Evolutionary conservation across 2,797 vertebrate genomes (phyloP).

Genomic region (Acrossocheilus fasciatus): DNA sequence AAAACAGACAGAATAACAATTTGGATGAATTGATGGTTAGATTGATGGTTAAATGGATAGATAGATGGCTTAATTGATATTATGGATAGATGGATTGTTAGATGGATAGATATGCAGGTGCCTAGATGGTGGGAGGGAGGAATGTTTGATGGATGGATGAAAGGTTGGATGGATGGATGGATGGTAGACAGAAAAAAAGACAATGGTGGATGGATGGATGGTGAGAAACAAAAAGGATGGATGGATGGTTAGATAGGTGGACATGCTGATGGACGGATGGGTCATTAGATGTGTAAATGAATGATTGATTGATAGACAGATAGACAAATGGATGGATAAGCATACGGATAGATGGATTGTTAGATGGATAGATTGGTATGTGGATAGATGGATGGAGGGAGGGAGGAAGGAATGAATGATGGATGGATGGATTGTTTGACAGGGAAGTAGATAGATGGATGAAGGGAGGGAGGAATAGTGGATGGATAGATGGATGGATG

Average conservation of each 20-base stretch:
- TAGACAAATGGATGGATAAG: not conserved
- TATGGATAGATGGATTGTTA: not conserved
- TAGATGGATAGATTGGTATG: not conserved
- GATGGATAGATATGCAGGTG: too few species aligned
- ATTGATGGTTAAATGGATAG: not conserved
- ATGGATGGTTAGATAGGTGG: too few species aligned
- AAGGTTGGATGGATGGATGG: too few species aligned
- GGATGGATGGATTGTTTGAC: not conserved
- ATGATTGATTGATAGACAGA: not conserved
- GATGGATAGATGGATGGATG: not conserved
- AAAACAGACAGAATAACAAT: too few species aligned
- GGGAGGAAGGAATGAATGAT: accelerated
- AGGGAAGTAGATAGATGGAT: too few species aligned
- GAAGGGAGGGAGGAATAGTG: not conserved
- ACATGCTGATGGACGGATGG: not conserved
- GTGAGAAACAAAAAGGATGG: too few species aligned
- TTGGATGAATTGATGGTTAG: not conserved
- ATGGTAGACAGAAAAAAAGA: too few species aligned
- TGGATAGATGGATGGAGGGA: too few species aligned
- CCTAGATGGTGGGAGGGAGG: too few species aligned
- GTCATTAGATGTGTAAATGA: too few species aligned
- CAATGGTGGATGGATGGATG: too few species aligned
- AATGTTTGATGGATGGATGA: not conserved
- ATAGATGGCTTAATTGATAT: not conserved
- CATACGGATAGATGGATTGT: not conserved